Evolutionary conservation across 2,113 vertebrate species (phyloP).

Genomic region (Erythrolamprus reginae): DNA sequence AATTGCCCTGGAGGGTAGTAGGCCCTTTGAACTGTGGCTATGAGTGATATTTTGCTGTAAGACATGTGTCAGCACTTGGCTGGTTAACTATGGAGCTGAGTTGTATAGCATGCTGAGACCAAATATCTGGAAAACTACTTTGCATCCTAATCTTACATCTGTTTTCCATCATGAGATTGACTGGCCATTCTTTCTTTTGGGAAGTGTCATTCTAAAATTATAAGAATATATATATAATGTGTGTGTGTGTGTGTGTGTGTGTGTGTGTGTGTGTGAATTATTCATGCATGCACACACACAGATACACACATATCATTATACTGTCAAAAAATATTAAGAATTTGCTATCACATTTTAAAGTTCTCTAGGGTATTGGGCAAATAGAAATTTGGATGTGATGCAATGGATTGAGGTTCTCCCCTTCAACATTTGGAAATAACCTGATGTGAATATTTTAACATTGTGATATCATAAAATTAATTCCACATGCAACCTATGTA

Average conservation of each 20-base stretch:
- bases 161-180: slow-evolving; percentile 79
- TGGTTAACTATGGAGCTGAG: slow-evolving; percentile 71
- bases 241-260: neutral
- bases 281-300: neutral
- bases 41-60: slow-evolving; percentile 80
- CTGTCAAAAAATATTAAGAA: slow-evolving; percentile 71
- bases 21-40: slow-evolving; percentile 81
- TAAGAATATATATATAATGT: slow-evolving; percentile 40
- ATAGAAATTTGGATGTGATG: slow-evolving; percentile 41
- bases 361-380: slow-evolving; percentile 57
- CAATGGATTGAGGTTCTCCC: slow-evolving; percentile 34
- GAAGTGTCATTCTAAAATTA: slow-evolving; percentile 63
- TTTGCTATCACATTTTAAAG: slow-evolving; percentile 50
- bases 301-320: slow-evolving; percentile 26
- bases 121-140: slow-evolving; percentile 78
- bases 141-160: slow-evolving; percentile 79
- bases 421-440: slow-evolving; percentile 36
- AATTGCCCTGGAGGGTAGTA: slow-evolving; percentile 81
- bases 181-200: slow-evolving; percentile 63
- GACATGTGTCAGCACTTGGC: slow-evolving; percentile 80
- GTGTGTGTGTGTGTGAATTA: neutral
- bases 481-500: slow-evolving; percentile 21
- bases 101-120: slow-evolving; percentile 72
- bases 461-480: slow-evolving; percentile 41
- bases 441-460: slow-evolving; percentile 26